These are phyloP conservation scores for Chymomyza costata DNA, from an alignment of 1,140 invertebrate genomes.

Conservation along the genomic window DNA sequence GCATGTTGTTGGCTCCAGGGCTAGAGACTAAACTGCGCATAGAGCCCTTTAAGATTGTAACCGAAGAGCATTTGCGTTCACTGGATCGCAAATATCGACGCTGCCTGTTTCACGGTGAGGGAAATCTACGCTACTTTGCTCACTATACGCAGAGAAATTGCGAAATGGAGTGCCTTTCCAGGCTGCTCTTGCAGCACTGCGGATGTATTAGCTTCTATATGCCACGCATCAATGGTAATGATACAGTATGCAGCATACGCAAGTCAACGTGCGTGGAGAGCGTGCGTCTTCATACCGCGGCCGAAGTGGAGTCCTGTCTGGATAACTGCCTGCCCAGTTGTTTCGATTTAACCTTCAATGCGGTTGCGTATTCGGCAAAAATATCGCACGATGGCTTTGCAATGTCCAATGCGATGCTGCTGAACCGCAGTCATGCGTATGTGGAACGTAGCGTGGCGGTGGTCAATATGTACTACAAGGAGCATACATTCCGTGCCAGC, in stretches of 20 bases:
- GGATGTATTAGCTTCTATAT: slow-evolving; percentile 83
- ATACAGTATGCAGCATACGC: slow-evolving; percentile 46
- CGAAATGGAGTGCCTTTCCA: slow-evolving; percentile 83
- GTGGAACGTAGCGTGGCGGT: slow-evolving; percentile 84
- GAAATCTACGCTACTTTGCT: slow-evolving; percentile 79
- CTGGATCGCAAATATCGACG: slow-evolving; percentile 81
- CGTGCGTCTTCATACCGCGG: slow-evolving; percentile 36
- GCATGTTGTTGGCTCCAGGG: slow-evolving; percentile 81
- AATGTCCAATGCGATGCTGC: slow-evolving; percentile 34
- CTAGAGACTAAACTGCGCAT: slow-evolving; percentile 81
- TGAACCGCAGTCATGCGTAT: slow-evolving; percentile 81
- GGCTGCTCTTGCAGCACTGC: slow-evolving; percentile 80
- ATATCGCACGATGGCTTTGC: slow-evolving; percentile 50
- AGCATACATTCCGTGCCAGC: slow-evolving; percentile 81
- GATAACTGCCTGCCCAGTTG: slow-evolving; percentile 82
- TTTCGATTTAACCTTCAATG: slow-evolving; percentile 80
- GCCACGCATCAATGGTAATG: slow-evolving; percentile 75
- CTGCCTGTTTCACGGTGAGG: slow-evolving; percentile 84
- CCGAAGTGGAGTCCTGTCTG: slow-evolving; percentile 53
- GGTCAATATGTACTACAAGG: slow-evolving; percentile 83
- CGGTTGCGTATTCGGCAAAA: slow-evolving; percentile 77
- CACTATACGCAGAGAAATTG: slow-evolving; percentile 78
- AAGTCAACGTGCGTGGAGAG: slow-evolving; percentile 44
- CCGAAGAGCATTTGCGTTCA: slow-evolving; percentile 77
- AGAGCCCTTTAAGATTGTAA: slow-evolving; percentile 80